Evolutionary conservation across 2,797 vertebrate species (phyloP).

Genomic region (Aythya fuligula): DNA sequence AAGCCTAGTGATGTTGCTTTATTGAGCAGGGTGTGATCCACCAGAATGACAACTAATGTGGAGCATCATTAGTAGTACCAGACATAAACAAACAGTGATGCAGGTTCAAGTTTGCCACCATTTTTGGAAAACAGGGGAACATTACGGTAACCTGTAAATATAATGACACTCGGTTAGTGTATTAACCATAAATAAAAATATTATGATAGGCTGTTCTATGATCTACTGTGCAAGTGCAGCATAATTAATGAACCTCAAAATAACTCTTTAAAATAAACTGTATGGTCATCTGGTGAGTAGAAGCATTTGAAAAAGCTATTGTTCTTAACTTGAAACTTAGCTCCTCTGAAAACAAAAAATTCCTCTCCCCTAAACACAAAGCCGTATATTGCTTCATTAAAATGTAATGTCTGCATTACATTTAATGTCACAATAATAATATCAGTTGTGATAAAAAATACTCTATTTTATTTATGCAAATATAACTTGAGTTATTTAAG

Average conservation of each 20-base stretch:
- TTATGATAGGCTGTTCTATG: background rate
- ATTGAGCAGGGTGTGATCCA: conserved; percentile 37
- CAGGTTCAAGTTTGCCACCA: conserved; percentile 80
- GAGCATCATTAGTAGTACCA: conserved; percentile 75
- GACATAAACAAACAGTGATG: conserved; percentile 85
- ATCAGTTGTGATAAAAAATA: background rate
- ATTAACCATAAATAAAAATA: background rate
- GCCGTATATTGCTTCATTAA: background rate
- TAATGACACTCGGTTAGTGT: background rate
- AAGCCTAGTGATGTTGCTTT: conserved; percentile 59
- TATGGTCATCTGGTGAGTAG: background rate
- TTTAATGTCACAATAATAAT: background rate
- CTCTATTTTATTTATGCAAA: background rate
- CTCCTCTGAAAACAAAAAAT: background rate
- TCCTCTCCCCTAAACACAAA: background rate
- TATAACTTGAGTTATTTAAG: background rate
- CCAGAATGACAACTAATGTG: background rate
- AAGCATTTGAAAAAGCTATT: background rate
- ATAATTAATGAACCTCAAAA: background rate
- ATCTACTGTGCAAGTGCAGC: background rate
- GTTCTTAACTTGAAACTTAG: background rate
- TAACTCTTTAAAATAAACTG: background rate
- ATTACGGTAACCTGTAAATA: conserved; percentile 85
- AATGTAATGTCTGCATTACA: background rate
- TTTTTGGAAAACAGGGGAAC: conserved; percentile 83